Conservation (phyloP, 2,797 vertebrate species). For the Lacerta bilineata region DNA sequence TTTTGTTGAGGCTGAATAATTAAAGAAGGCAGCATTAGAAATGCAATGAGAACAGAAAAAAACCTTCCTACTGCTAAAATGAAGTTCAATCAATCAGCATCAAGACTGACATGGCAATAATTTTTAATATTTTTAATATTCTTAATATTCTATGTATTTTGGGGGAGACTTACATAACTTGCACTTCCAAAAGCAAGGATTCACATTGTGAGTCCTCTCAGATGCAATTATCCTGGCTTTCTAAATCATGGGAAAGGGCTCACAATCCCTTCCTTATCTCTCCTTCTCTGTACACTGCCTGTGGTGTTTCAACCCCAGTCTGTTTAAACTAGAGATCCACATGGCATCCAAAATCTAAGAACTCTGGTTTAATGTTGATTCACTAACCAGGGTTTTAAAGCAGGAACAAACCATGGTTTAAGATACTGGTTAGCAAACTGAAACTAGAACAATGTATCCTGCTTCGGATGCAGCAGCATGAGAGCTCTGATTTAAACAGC, state of each 20-base stretch:
- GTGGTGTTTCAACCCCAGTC: neutral
- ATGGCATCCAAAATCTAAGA: neutral
- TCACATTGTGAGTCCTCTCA: neutral
- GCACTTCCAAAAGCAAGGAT: neutral
- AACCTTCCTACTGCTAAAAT: neutral
- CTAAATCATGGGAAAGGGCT: neutral
- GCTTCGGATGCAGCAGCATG: too few relatives aligned
- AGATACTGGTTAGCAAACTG: neutral
- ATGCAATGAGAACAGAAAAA: neutral
- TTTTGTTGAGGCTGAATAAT: slow-evolving; percentile 22
- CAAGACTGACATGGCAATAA: neutral
- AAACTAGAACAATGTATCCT: neutral
- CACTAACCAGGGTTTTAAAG: too few relatives aligned
- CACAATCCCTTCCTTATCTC: neutral
- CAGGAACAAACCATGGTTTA: too few relatives aligned
- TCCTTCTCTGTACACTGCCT: neutral
- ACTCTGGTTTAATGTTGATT: neutral
- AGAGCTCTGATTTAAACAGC: too few relatives aligned
- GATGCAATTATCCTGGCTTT: neutral
- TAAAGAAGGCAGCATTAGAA: neutral
- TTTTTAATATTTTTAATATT: neutral
- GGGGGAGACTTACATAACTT: neutral
- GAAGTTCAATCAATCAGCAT: neutral
- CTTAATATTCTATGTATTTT: neutral
- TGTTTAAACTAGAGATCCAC: neutral